Evolutionary conservation across 2,888 invertebrate genomes (phyloP), one percentile per base, ranked within the genome.

Genomic region (Polylopha cassiicola): DNA sequence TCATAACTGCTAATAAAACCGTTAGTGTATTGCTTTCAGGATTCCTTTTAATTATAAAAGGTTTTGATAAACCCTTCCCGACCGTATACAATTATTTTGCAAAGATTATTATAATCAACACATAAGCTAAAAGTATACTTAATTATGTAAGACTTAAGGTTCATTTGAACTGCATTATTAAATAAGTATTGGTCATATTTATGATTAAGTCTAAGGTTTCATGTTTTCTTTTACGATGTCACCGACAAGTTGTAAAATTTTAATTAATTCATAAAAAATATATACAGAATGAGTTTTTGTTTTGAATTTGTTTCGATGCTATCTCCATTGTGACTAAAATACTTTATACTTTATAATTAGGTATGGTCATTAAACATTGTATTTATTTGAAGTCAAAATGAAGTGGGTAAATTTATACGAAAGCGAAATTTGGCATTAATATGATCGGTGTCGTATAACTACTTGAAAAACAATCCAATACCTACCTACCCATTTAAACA

Each of bases 201-300:
- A 34, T 17, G 34, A 24, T 16, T 14, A 9, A 17, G 34, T 34
- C 7, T 34, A 26, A 37, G 22, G 22, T 29, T 37, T 28, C 28
- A 22, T 28, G 36, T 21, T 27, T 28, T 9, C 21, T 28, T 37
- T 37, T 37, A 37, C 29, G 37, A 37, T 23, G 28, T 28, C 23
- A 29, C 37, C 15, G 16, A 37, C 21, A 29, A 7, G 37, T 29
- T 29, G 37, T 37, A 37, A 37, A 29, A 17, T 16, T 37, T 28
- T 22, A 37, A 29, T 37, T 37, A 37, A 29, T 37, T 28, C 13
- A 37, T 29, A 16, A 23, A 15, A 28, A 33, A 33, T 26, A 37
- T 37, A 5, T 22, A 23, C 11, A 4, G 14, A 10, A 6, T 28
- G 10, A 10, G 3, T 15, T 16, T 22, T 32, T 21, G 22, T 32